Evolutionary conservation across 2,888 invertebrate genomes (phyloP), one percentile per base, ranked within the genome.

Genomic region (Nebria brevicollis): DNA sequence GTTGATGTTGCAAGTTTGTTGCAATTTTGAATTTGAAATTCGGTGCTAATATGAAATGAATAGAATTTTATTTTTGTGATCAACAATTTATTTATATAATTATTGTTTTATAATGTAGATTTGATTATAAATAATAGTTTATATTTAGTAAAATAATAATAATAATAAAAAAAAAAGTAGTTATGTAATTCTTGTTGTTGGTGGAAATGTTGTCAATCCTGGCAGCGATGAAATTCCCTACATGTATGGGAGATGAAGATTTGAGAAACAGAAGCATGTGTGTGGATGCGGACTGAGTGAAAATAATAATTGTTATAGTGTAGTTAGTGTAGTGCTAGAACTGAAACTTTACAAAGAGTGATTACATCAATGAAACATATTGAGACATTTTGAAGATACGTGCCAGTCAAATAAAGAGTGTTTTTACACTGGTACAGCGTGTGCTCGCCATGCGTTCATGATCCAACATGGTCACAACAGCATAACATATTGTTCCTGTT

Each of bases 401-500:
- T 70, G 68, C 75, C 80, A 80, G 80, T 80, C 75, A 80, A 81
- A 81, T 77, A 72, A 66, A 42, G 25, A 76, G 72, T 66, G 72
- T 65, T 81, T 73, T 81, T 66, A 73, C 73, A 72, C 26, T 81
- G 72, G 77, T 76, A 81, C 66, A 77, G 34, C 73, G 83, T 85
- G 84, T 86, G 84, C 83, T 83, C 84, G 85, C 89, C 89, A 89
- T 89, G 89, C 89, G 87, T 89, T 88, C 86, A 85, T 88, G 86
- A 87, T 86, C 85, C 87, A 88, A 88, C 87, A 89, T 89, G 89
- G 89, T 89, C 86, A 87, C 84, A 84, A 84, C 76, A 72, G 75
- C 85, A 85, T 85, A 87, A 87, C 89, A 89, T 89, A 89, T 89
- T 89, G 89, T 86, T 86, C 86, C 80, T 82, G 84, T 81, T 78